Evolutionary conservation across 2,888 invertebrate genomes (phyloP).

Genomic region (Muscina levida): DNA sequence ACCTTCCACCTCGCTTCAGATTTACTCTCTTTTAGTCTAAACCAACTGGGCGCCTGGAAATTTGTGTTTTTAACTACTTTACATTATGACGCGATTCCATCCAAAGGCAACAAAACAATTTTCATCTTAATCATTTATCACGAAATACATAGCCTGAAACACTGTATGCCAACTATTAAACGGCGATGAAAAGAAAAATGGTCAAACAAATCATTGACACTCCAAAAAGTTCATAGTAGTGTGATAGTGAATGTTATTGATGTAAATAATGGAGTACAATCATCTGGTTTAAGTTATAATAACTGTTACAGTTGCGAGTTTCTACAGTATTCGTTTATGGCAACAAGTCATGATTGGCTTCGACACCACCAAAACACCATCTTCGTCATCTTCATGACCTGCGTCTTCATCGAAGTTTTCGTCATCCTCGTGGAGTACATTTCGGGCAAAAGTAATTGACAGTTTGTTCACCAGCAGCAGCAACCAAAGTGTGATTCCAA

Average conservation of each 20-base stretch:
- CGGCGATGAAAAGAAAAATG: slow-evolving; percentile 32
- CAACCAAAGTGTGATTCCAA: slow-evolving; percentile 41
- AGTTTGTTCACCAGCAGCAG: slow-evolving; percentile 53
- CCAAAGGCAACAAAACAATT: no score
- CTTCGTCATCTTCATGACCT: not conserved
- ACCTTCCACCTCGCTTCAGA: no score
- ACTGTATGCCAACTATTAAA: not conserved
- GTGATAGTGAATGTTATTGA: slow-evolving; percentile 40
- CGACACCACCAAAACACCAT: slow-evolving; percentile 1
- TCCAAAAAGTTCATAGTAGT: not conserved
- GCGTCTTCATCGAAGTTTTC: not conserved
- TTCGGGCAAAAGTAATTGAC: slow-evolving; percentile 61
- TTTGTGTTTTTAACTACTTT: no score
- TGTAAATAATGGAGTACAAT: slow-evolving; percentile 13
- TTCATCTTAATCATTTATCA: no score
- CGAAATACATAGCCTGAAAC: no score
- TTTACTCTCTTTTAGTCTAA: no score
- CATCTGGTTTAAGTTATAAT: slow-evolving; percentile 7
- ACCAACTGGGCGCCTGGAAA: no score
- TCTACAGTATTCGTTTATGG: slow-evolving; percentile 26
- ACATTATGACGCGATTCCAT: no score
- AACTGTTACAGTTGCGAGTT: not conserved
- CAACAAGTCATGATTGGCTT: slow-evolving; percentile 52
- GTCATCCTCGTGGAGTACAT: slow-evolving; percentile 8
- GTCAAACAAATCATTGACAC: slow-evolving; percentile 49